Base-by-base conservation (phyloP, 23 tunicate species). In the Aplidium turbinatum region DNA sequence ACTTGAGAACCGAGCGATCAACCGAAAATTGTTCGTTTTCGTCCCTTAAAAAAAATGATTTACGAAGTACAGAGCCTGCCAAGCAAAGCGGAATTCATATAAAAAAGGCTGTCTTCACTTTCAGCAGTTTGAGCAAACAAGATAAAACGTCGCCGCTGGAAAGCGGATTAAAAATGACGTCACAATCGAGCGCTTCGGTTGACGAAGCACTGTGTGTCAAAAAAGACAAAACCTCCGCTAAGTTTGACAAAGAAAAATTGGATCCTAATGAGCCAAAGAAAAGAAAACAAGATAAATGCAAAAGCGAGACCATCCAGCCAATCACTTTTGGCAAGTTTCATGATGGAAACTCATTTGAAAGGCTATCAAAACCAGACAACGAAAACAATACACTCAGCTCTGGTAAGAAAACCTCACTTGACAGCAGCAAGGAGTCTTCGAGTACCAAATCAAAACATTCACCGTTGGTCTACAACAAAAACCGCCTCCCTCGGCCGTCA, bases 51-150 rank as follows among this genome's bases (percentile, higher is more conserved):
- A n/a, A n/a, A n/a, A n/a, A n/a, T n/a, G n/a, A n/a, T n/a, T n/a
- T n/a, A n/a, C n/a, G n/a, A n/a, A n/a, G n/a, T n/a, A n/a, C n/a
- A n/a, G 72, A 65, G 22, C 50, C 50, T 19, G 38, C 4, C 50
- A 70, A 70, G 29, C 76, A 70, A 47, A 29, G 21, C 5, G 72
- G 63, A 3, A 46, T 47, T 47, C 87, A 62, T 64, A 81, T 81
- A 35, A 71, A 72, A 50, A 71, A 81, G 30, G 87, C 87, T 24
- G 72, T 72, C 33, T 81, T 81, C 48, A 81, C 77, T 52, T 81
- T 81, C 36, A 29, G 28, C 61, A 62, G 72, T 42, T 27, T 60
- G 3, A 36, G 31, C 23, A 47, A 63, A n/a, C 55, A 29, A n/a
- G 54, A 30, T 47, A 50, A 47, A 47, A 3, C 30, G 30, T 24